These are phyloP conservation scores for Elaphurus davidianus DNA, from an alignment of 2,113 vertebrate species.

Conservation along the genomic window DNA sequence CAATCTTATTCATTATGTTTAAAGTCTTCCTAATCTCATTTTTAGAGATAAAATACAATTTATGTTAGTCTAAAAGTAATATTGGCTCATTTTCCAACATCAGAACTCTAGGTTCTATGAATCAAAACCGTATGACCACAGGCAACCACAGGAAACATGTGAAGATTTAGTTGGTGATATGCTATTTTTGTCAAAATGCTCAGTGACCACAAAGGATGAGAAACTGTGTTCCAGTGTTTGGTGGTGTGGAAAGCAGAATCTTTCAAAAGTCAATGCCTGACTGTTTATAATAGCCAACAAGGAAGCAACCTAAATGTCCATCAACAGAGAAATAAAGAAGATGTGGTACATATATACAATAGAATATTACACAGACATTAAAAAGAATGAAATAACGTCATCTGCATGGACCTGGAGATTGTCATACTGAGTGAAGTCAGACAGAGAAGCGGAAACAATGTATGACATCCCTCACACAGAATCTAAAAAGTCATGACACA, in stretches of 20 bases:
- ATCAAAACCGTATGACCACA: not conserved
- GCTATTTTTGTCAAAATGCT: constrained; percentile 19
- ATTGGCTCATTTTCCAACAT: not conserved
- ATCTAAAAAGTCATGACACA: not conserved
- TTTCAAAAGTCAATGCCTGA: not conserved
- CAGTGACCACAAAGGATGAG: not conserved
- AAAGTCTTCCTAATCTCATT: not conserved
- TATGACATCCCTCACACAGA: not conserved
- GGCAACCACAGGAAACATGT: not conserved
- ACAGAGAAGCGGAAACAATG: not conserved
- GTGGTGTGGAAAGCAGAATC: not conserved
- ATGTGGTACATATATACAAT: not conserved
- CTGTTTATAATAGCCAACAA: not conserved
- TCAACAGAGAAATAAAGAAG: not conserved
- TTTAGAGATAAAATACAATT: not conserved
- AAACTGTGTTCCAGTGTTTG: not conserved
- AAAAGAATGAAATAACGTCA: not conserved
- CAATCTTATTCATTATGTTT: not conserved
- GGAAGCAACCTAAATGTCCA: not conserved
- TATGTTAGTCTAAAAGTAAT: not conserved
- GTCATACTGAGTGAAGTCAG: not conserved
- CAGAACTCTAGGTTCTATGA: not conserved
- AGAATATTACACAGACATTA: not conserved
- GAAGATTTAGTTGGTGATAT: not conserved
- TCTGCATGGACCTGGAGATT: not conserved